Percentiles rank a stretch among this genome's conserved stretches.
phyloP scores from a whole-genome alignment of 2,888 invertebrate species.

The Lomographa bimaculata region DNA sequence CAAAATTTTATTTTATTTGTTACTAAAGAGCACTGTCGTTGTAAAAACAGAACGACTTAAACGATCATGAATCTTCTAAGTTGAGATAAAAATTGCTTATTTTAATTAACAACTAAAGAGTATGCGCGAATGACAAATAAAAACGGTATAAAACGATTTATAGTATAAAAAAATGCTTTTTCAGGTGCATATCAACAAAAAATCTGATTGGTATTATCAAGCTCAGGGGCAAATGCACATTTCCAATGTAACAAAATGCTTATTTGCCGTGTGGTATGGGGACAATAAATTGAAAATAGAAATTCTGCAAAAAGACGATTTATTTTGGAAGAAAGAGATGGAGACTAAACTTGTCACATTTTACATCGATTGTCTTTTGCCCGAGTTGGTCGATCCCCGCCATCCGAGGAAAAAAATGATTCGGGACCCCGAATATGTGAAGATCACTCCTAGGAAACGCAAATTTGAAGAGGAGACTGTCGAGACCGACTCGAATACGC shows the following conservation, averaged over 20 bases:
- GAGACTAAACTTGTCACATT: conserved; percentile 1
- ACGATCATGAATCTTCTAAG: no score
- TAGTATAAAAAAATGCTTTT: no score
- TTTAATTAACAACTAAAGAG: no score
- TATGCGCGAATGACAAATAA: no score
- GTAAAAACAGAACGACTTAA: no score
- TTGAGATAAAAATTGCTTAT: no score
- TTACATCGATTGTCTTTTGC: conserved; percentile 2
- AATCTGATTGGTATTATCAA: conserved; percentile 21
- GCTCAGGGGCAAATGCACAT: conserved; percentile 24
- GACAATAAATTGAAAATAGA: conserved; percentile 20
- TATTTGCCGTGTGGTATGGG: conserved; percentile 20
- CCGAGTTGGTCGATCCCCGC: conserved; percentile 19
- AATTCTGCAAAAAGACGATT: conserved; percentile 18
- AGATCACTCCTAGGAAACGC: no score
- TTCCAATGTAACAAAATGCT: conserved; percentile 5
- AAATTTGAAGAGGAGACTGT: no score
- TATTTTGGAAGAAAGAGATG: conserved; percentile 19
- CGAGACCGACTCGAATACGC: no score
- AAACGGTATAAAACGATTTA: no score
- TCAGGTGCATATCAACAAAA: conserved; percentile 8
- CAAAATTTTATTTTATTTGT: no score
- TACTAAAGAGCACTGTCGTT: no score
- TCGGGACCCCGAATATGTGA: conserved; percentile 6
- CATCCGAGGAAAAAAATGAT: conserved; percentile 15